These are phyloP conservation scores for Dysdera silvatica DNA, from an alignment of 1,140 invertebrate genomes.

Conservation along the genomic window DNA sequence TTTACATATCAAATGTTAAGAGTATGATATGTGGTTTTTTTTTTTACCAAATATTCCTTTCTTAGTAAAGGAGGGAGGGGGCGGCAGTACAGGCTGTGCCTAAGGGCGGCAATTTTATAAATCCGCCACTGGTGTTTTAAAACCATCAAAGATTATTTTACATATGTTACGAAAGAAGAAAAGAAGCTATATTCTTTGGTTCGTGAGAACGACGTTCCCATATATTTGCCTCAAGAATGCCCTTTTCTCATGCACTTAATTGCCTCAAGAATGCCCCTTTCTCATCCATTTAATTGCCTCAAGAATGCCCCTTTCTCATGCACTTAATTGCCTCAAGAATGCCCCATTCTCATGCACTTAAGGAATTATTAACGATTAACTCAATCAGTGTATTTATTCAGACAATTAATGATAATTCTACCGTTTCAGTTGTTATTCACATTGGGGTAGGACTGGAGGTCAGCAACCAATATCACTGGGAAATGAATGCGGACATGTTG, in stretches of 20 bases:
- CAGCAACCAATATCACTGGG: conserved; percentile 27
- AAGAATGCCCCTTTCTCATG: not conserved
- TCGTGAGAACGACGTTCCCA: no score
- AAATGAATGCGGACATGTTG: conserved; percentile 44
- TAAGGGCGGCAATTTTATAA: no score
- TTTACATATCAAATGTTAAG: no score
- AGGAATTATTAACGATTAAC: not conserved
- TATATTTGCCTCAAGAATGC: not conserved
- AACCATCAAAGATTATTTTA: no score
- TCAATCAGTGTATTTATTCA: not conserved
- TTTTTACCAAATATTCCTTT: no score
- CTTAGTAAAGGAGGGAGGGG: no score
- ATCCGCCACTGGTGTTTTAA: no score
- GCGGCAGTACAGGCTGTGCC: no score
- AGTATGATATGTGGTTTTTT: no score
- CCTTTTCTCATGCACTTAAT: not conserved
- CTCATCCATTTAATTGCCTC: not conserved
- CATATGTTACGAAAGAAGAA: no score
- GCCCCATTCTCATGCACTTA: not conserved
- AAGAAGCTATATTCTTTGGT: no score
- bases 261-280: not conserved
- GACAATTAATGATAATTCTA: not conserved
- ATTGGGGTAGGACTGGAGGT: conserved; percentile 23
- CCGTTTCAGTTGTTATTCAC: conserved; percentile 16
- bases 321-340: not conserved